phyloP scores from a whole-genome alignment of 2,888 invertebrate species.

The Eueremaeus valkanovi region DNA sequence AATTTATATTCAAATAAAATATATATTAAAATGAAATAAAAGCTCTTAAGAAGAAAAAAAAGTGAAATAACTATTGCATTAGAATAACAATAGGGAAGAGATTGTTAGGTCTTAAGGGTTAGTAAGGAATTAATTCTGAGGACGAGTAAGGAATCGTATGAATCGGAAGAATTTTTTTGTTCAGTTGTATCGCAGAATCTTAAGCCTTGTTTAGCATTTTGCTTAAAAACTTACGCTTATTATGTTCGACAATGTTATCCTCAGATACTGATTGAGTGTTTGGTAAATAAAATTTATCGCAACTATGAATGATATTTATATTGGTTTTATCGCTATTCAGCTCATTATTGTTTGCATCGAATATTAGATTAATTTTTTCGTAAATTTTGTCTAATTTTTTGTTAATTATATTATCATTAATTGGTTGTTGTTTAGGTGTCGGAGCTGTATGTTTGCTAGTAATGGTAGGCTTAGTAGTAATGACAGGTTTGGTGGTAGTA shows the following conservation, averaged over 20 bases:
- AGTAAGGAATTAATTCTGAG: background rate
- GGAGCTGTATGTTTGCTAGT: no score
- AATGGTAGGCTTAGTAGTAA: constrained; percentile 5
- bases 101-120: background rate
- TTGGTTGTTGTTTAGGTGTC: background rate
- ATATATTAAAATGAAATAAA: background rate
- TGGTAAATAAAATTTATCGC: background rate
- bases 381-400: background rate
- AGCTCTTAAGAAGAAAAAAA: background rate
- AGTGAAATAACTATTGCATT: background rate
- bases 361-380: background rate
- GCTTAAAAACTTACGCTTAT: background rate
- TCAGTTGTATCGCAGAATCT: no score
- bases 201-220: no score
- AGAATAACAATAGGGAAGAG: background rate
- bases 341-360: background rate
- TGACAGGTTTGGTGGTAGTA: no score
- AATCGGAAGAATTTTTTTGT: no score
- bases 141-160: no score
- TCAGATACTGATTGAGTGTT: background rate
- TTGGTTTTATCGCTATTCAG: constrained; percentile 11
- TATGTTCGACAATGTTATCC: background rate
- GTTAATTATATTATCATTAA: constrained; percentile 6
- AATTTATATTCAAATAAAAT: constrained; percentile 9
- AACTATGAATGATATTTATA: constrained; percentile 12